These are phyloP conservation scores for Morpho achilles DNA, from an alignment of 2,888 invertebrate species.

Conservation along the genomic window DNA sequence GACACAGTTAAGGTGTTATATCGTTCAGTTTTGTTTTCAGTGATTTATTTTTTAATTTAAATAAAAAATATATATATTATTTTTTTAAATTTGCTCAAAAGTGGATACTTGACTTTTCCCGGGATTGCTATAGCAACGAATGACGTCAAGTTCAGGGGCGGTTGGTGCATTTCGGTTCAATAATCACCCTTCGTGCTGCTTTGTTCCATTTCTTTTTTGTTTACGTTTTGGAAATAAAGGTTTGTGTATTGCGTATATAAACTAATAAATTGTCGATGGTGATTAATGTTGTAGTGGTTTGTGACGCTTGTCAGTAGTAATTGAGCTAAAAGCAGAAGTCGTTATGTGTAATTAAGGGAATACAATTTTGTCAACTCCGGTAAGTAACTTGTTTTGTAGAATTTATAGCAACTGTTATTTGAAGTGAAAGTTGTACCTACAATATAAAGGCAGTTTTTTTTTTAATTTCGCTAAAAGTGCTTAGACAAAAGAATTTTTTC, in stretches of 20 bases:
- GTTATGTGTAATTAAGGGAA: constrained; percentile 8
- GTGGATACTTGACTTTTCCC: constrained; percentile 44
- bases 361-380: not conserved
- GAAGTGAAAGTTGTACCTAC: too few species aligned
- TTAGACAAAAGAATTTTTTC: too few species aligned
- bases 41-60: constrained; percentile 24
- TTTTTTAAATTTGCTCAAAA: constrained; percentile 39
- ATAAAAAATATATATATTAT: constrained; percentile 22
- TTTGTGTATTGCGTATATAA: constrained; percentile 8
- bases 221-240: constrained; percentile 28
- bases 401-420: too few species aligned
- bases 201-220: constrained; percentile 31
- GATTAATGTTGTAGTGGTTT: constrained; percentile 2
- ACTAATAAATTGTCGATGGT: not conserved
- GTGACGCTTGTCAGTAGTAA: constrained; percentile 3
- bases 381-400: too few species aligned
- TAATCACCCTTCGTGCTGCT: constrained; percentile 46
- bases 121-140: constrained; percentile 69
- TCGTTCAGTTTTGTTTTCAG: constrained; percentile 8
- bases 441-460: too few species aligned
- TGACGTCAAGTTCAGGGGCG: constrained; percentile 76
- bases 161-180: constrained; percentile 74
- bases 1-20: constrained; percentile 18
- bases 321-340: constrained; percentile 6
- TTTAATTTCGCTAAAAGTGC: too few species aligned